Evolutionary conservation across 2,797 vertebrate genomes (phyloP), one percentile per base, ranked within the genome.

Genomic region (Urophycis tenuis): DNA sequence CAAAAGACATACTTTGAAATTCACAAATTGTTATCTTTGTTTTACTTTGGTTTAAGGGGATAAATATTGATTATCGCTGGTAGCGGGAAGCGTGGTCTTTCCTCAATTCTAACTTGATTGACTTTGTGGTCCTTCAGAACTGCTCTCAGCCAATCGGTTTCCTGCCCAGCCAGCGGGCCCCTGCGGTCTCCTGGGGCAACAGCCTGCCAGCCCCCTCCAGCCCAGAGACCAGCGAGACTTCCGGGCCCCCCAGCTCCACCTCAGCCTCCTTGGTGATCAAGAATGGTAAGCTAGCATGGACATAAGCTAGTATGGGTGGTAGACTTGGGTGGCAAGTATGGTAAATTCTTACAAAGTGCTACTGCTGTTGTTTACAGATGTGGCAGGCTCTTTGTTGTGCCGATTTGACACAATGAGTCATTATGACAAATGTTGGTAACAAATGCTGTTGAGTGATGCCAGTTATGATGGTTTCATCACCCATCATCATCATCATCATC

Each of bases 61-160:
- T 9, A 25, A 64, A 25, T 25, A 29, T 29, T 29, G 60, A 67
- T 67, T 12, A 67, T 29, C 11, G 60, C 60, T 12, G 60, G 60
- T 67, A n/a, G n/a, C n/a, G 25, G 4, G 60, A 29, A 67, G 25
- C 60, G 60, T 67, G 60, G 11, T n/a, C 19, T 17, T 74, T 74
- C 11, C 5, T 71, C 60, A 22, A 30, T 76, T 78, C 78, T 12
- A 74, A 34, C 31, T 34, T 30, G 32, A 69, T 75, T 67, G 19
- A 9, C 14, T 69, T 73, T 72, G 0, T 72, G 11, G 17, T 81
- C 29, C 81, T 83, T n/a, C 89, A 97, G 96, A 96, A 95, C 86
- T 94, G 93, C 83, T 95, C 94, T 41, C 94, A 95, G 80, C 95
- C 94, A 32, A 89, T 88, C 85, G 92, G 92, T 83, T 95, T 93